These are phyloP conservation scores for Hyphantria cunea DNA, from an alignment of 1,140 invertebrate species.

Conservation along the genomic window DNA sequence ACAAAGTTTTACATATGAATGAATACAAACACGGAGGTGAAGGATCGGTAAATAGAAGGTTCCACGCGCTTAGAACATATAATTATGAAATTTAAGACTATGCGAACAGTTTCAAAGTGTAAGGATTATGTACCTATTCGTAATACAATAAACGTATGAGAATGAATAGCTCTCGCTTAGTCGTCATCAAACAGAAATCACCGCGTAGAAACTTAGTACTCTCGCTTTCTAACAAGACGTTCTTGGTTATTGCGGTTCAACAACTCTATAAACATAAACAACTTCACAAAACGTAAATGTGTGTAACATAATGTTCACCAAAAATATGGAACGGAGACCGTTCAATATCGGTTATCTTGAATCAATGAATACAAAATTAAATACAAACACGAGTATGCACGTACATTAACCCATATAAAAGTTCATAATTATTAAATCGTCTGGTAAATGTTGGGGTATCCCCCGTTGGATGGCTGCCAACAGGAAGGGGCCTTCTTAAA, in stretches of 20 bases:
- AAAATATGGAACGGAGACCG: conserved; percentile 34
- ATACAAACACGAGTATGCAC: conserved; percentile 45
- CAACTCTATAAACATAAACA: conserved; percentile 60
- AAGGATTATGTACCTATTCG: background rate
- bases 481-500: conserved; percentile 65
- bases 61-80: background rate
- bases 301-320: conserved; percentile 61
- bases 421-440: conserved; percentile 71
- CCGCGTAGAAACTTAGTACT: conserved; percentile 41
- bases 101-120: conserved; percentile 5
- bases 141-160: no score
- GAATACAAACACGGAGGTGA: conserved; percentile 10
- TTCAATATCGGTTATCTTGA: conserved; percentile 39
- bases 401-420: conserved; percentile 56
- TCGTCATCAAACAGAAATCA: no score
- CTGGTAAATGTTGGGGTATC: conserved; percentile 68
- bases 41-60: conserved; percentile 16
- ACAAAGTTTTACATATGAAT: conserved; percentile 32
- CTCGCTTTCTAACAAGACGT: conserved; percentile 72
- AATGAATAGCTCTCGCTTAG: no score
- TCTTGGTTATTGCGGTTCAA: conserved; percentile 53
- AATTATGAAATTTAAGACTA: background rate
- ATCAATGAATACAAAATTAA: conserved; percentile 46
- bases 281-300: conserved; percentile 57
- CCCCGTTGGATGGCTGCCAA: conserved; percentile 68